phyloP scores from a whole-genome alignment of 1,140 invertebrate species.

The Drosophila rhopaloa region DNA sequence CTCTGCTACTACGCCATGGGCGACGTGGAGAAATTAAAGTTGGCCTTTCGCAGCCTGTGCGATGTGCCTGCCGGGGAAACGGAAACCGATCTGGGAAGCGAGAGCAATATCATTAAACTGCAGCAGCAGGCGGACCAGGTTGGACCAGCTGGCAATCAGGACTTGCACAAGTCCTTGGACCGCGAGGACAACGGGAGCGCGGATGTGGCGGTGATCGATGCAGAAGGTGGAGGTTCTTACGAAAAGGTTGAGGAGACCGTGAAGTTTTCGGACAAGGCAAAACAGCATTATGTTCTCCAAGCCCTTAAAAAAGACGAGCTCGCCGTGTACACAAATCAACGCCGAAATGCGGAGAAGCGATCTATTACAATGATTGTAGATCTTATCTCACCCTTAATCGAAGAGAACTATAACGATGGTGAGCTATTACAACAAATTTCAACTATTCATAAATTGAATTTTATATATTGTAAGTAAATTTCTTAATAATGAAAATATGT shows the following conservation, averaged over 20 bases:
- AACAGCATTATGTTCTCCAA: conserved; percentile 87
- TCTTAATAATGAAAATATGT: too few species aligned
- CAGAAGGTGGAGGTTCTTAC: conserved; percentile 35
- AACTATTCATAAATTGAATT: too few species aligned
- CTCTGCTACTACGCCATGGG: conserved; percentile 97
- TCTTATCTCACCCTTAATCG: conserved; percentile 94
- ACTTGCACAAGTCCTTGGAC: conserved; percentile 18
- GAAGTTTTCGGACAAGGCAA: conserved; percentile 43
- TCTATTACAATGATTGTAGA: conserved; percentile 96
- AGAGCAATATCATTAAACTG: conserved; percentile 73
- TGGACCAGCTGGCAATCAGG: conserved; percentile 22
- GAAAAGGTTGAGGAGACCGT: conserved; percentile 34
- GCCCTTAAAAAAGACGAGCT: conserved; percentile 93
- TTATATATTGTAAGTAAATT: too few species aligned
- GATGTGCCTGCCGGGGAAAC: conserved; percentile 93
- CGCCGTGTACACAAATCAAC: conserved; percentile 90
- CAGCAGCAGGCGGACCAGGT: conserved; percentile 72
- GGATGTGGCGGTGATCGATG: conserved; percentile 65
- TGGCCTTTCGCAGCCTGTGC: conserved; percentile 94
- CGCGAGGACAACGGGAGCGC: conserved; percentile 15
- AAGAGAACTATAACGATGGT: conserved; percentile 90
- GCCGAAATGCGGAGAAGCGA: conserved; percentile 92
- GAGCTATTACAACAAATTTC: conserved; percentile 59
- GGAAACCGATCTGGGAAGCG: conserved; percentile 92
- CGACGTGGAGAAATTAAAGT: conserved; percentile 97